A percentile compares a stretch with the other conserved stretches of the same genome.
These are phyloP conservation scores for Macrotrachela quadricornifera DNA, from an alignment of 1,140 invertebrate species.

Conservation along the genomic window DNA sequence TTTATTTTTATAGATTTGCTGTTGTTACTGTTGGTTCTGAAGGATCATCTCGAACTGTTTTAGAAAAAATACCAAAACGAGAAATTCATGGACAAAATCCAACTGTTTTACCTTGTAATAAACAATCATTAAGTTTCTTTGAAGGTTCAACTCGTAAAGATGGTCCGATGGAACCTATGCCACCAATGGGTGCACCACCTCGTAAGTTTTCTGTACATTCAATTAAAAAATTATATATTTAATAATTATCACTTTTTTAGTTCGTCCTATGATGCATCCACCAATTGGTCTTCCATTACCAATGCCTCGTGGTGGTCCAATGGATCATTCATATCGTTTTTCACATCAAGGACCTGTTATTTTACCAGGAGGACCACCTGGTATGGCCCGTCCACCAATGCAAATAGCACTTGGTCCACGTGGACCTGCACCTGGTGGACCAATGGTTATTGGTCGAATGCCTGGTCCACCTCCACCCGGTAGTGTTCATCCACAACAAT, in stretches of 20 bases:
- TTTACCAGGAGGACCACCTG: constrained; percentile 39
- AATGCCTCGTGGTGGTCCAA: background rate
- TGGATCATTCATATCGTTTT: constrained; percentile 22
- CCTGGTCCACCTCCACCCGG: constrained; percentile 18
- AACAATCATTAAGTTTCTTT: constrained; percentile 53
- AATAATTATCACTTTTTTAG: background rate
- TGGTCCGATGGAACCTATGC: background rate
- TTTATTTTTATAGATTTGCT: constrained; percentile 41
- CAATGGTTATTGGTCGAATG: background rate
- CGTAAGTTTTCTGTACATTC: constrained; percentile 9
- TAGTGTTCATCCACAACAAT: constrained; percentile 37
- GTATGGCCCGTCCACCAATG: constrained; percentile 35
- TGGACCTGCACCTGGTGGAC: constrained; percentile 12
- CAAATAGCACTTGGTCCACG: constrained; percentile 32
- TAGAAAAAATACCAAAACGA: constrained; percentile 76
- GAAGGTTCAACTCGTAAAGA: constrained; percentile 32
- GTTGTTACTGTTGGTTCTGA: constrained; percentile 75
- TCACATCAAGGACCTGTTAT: constrained; percentile 17
- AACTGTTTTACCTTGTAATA: constrained; percentile 77
- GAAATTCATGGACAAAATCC: constrained; percentile 82
- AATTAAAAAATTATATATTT: constrained; percentile 5
- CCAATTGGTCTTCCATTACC: background rate
- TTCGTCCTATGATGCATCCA: background rate
- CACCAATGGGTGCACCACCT: background rate
- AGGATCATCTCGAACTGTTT: constrained; percentile 58